Evolutionary conservation across 1,140 invertebrate species (phyloP).

Genomic region (Halyomorpha halys): DNA sequence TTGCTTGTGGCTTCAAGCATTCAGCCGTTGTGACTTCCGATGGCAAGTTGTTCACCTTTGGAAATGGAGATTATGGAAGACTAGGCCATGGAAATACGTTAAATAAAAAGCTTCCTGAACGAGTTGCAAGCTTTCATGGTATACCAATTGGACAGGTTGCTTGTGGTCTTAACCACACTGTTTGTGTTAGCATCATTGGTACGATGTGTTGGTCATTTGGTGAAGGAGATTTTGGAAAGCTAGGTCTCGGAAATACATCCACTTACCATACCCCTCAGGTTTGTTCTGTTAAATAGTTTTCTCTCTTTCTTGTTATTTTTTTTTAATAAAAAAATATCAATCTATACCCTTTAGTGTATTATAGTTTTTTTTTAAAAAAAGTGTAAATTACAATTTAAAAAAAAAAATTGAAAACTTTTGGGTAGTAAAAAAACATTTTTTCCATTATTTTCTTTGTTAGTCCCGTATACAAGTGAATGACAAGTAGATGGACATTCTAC

Average conservation of each 20-base stretch:
- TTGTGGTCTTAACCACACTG: constrained; percentile 54
- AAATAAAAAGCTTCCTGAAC: constrained; percentile 52
- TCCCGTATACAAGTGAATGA: too few species aligned
- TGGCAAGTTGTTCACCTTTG: constrained; percentile 56
- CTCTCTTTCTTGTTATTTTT: too few species aligned
- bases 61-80: constrained; percentile 55
- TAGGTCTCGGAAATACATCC: constrained; percentile 47
- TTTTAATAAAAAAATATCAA: too few species aligned
- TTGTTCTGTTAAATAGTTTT: constrained; percentile 19
- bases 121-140: constrained; percentile 40
- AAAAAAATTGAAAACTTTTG: too few species aligned
- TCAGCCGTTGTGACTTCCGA: constrained; percentile 53
- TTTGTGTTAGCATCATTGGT: constrained; percentile 48
- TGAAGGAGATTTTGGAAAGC: constrained; percentile 56
- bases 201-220: constrained; percentile 54
- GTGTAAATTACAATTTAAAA: too few species aligned
- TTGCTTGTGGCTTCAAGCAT: constrained; percentile 58
- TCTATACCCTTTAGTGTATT: too few species aligned
- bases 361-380: too few species aligned
- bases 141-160: constrained; percentile 41
- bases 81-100: constrained; percentile 49
- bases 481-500: too few species aligned
- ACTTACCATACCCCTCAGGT: constrained; percentile 44
- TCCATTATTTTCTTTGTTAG: too few species aligned
- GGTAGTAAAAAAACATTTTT: too few species aligned